phyloP scores from a whole-genome alignment of 2,113 vertebrate genomes.

The Poeciliopsis retropinna region DNA sequence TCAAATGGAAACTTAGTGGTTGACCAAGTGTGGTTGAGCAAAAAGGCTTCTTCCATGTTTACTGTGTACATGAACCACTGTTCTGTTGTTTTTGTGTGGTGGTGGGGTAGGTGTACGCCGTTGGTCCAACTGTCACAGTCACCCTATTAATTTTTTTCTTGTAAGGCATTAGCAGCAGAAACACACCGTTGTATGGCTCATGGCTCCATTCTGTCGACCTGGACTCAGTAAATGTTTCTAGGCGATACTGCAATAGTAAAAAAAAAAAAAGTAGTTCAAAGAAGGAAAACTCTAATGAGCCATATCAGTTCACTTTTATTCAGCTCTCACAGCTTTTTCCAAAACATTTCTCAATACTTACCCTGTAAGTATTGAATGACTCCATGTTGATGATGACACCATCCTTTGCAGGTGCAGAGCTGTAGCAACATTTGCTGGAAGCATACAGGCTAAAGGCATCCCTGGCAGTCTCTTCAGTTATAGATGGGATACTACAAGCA shows the following conservation, averaged over 20 bases:
- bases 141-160: too few species aligned
- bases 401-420: conserved; percentile 65
- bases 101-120: too few species aligned
- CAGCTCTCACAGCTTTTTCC: neutral
- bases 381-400: conserved; percentile 67
- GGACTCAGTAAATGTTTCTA: conserved; percentile 77
- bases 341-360: conserved; percentile 35
- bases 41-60: neutral
- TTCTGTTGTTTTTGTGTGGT: neutral
- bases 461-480: conserved; percentile 65
- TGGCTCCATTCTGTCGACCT: conserved; percentile 65
- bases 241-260: conserved; percentile 57
- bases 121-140: too few species aligned
- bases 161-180: neutral
- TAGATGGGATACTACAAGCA: conserved; percentile 63
- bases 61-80: neutral
- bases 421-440: conserved; percentile 70
- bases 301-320: neutral
- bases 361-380: conserved; percentile 74
- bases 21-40: neutral
- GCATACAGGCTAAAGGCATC: conserved; percentile 44
- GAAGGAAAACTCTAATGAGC: neutral
- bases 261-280: neutral
- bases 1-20: neutral
- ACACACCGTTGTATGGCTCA: conserved; percentile 51